Percentiles rank a stretch among this genome's conserved stretches.
phyloP scores from a whole-genome alignment of 37 sponge, comb jelly and placozoan genomes.

The Chondrosia reniformis region DNA sequence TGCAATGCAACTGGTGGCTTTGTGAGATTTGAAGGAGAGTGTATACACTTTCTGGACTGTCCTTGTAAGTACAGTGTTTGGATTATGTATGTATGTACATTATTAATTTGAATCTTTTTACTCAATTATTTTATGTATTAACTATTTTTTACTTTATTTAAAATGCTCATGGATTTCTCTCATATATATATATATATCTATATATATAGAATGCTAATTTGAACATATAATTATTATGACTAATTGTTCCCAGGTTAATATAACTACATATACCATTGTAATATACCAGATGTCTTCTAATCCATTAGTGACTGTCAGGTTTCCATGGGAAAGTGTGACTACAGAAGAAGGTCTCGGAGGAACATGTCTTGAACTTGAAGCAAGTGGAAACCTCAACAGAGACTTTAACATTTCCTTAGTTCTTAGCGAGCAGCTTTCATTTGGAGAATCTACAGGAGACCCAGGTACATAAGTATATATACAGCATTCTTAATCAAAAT shows the following conservation, averaged over 20 bases:
- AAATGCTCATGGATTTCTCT: too few relatives aligned
- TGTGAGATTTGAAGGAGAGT: not conserved
- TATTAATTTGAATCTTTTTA: not conserved
- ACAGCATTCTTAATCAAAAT: too few relatives aligned
- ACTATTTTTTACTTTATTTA: too few relatives aligned
- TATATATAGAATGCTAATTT: too few relatives aligned
- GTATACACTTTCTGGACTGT: not conserved
- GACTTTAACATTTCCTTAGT: not conserved
- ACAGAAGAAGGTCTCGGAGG: not conserved
- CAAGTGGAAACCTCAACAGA: not conserved
- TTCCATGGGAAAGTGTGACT: not conserved
- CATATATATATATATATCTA: too few relatives aligned
- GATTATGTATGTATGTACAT: not conserved
- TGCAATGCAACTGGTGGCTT: not conserved
- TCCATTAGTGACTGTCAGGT: not conserved
- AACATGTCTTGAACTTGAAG: not conserved
- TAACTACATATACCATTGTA: too few relatives aligned
- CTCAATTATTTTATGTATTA: too few relatives aligned
- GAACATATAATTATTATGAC: too few relatives aligned
- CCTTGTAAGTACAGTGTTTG: not conserved
- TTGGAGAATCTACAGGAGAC: not conserved
- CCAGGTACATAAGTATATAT: not conserved
- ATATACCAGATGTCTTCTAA: too few relatives aligned
- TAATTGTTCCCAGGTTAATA: too few relatives aligned
- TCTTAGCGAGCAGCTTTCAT: not conserved